Evolutionary conservation across 1,140 invertebrate genomes (phyloP), one percentile per base, ranked within the genome.

Genomic region (Agraylea sexmaculata): DNA sequence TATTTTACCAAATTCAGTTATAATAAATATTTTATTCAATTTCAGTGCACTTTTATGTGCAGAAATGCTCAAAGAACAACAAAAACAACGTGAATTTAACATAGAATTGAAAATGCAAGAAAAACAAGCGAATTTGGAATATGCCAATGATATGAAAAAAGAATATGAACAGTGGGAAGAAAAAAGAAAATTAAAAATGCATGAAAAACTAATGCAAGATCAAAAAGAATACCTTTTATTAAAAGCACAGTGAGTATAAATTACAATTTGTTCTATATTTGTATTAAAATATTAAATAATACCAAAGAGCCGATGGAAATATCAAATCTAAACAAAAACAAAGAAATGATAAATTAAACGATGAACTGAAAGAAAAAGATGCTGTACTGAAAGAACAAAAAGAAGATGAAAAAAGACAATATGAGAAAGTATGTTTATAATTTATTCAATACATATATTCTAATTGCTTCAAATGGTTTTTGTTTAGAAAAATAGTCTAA

Each of bases 1-100:
- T n/a, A 23, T 25, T 20, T 15, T 32, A 33, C 33, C 32, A 11
- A 35, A 12, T 15, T 38, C n/a, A 35, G 20, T 15, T 38, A 28
- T 37, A 13, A 21, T 18, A 23, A 43, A 38, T 30, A 11, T 37
- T 16, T 25, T 2, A 11, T 6, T 36, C 25, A 18, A 16, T 34
- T 22, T 25, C 39, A 68, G 65, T 31, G 62, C 63, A 7, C 58
- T 66, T 0, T 55, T 65, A 39, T 63, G 64, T 46, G 57, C 63
- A 1, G 58, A 53, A 4, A 49, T 62, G 13, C 56, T 60, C 31
- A 64, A 63, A 20, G 63, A 68, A 39, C 55, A 62, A 4, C 21
- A 53, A 17, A 58, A 58, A 31, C 65, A 68, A 38, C 32, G 64
- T 4, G 58, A 63, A 41, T 68, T 68, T 36, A 49, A 56, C 1